phyloP scores from a whole-genome alignment of 2,797 vertebrate genomes.

The Acropternis orthonyx region DNA sequence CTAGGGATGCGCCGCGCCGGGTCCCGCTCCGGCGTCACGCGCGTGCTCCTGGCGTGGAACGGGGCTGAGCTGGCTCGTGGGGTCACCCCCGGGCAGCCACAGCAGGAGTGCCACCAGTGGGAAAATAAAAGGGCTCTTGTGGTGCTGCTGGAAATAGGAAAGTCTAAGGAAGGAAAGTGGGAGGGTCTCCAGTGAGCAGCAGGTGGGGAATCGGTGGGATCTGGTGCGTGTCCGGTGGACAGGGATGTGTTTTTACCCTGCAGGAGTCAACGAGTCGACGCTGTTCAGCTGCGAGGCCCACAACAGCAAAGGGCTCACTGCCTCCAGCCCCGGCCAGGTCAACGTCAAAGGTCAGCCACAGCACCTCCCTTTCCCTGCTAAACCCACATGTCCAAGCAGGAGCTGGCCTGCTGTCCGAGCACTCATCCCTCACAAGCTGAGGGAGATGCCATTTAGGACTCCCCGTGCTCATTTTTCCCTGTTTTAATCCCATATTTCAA shows the following conservation, averaged over 20 bases:
- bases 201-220: not conserved
- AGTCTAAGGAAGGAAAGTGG: not conserved
- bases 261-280: slow-evolving; percentile 83
- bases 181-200: not conserved
- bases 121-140: not conserved
- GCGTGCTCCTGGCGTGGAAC: rapidly evolving
- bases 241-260: not conserved
- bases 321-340: slow-evolving; percentile 84
- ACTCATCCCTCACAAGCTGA: not conserved
- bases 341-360: slow-evolving; percentile 89
- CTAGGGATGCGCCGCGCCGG: rapidly evolving
- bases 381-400: not conserved
- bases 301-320: slow-evolving; percentile 87
- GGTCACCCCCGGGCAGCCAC: not conserved
- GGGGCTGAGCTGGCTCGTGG: not conserved
- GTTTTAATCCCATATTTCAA: not conserved
- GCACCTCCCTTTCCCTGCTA: not conserved
- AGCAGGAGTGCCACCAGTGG: rapidly evolving
- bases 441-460: not conserved
- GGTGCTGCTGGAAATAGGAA: not conserved
- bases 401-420: not conserved
- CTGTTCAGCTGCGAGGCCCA: slow-evolving; percentile 92
- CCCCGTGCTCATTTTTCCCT: not conserved
- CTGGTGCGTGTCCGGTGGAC: not conserved
- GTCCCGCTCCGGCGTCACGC: rapidly evolving